Evolutionary conservation across 1,140 invertebrate genomes (phyloP).

Genomic region (Pinna nobilis): DNA sequence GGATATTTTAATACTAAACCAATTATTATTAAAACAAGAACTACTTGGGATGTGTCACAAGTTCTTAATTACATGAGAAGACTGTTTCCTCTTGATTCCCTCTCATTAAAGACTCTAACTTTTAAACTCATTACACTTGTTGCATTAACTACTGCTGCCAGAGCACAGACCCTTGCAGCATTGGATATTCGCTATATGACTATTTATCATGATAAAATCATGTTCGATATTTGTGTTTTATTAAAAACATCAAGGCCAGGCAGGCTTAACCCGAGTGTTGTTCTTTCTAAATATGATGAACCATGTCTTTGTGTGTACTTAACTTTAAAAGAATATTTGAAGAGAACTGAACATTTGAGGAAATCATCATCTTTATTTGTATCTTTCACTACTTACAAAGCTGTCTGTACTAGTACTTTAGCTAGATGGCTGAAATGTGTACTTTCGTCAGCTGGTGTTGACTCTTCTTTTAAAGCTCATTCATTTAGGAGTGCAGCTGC

Average conservation of each 20-base stretch:
- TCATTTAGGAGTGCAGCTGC: slow-evolving; percentile 6
- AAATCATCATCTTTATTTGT: slow-evolving; percentile 11
- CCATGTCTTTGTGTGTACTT: slow-evolving; percentile 32
- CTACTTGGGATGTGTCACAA: slow-evolving; percentile 35
- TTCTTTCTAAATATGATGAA: slow-evolving; percentile 13
- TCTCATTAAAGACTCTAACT: slow-evolving; percentile 8
- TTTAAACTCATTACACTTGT: slow-evolving; percentile 20
- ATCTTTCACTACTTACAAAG: slow-evolving; percentile 24
- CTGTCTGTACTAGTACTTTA: slow-evolving; percentile 26
- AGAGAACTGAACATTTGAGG: neutral
- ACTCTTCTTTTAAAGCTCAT: slow-evolving; percentile 17
- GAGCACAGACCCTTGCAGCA: slow-evolving; percentile 10
- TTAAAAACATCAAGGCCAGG: slow-evolving; percentile 11
- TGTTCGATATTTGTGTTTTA: neutral
- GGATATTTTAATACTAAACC: slow-evolving; percentile 34
- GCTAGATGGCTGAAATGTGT: slow-evolving; percentile 29
- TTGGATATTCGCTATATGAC: neutral
- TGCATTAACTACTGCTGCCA: slow-evolving; percentile 17
- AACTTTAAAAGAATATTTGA: slow-evolving; percentile 27
- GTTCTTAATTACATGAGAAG: slow-evolving; percentile 34
- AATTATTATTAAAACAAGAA: slow-evolving; percentile 1
- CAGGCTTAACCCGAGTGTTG: neutral
- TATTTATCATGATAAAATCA: neutral
- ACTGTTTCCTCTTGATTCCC: neutral
- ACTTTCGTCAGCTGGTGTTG: slow-evolving; percentile 19